phyloP scores from a whole-genome alignment of 2,797 vertebrate genomes.

The Erethizon dorsatum region DNA sequence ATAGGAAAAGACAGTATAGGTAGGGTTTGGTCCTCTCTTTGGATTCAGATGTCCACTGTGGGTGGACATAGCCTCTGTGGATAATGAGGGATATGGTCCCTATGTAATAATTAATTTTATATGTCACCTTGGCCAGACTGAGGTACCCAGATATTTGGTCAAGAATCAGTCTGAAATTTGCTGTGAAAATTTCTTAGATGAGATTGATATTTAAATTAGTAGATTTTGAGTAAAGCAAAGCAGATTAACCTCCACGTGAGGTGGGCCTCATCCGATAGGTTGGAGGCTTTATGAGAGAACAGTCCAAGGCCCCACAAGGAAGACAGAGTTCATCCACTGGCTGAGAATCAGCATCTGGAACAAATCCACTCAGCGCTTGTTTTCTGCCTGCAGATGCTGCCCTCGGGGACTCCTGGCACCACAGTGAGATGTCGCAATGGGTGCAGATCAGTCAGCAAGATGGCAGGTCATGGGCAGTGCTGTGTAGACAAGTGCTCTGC shows the following conservation, averaged over 20 bases:
- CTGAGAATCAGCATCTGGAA: background rate
- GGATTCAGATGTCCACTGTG: background rate
- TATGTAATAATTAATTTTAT: background rate
- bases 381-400: background rate
- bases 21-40: background rate
- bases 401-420: background rate
- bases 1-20: background rate
- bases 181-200: background rate
- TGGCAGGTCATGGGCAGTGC: background rate
- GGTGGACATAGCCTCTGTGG: background rate
- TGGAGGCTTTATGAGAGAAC: background rate
- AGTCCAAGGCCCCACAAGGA: background rate
- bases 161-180: background rate
- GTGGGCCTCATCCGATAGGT: background rate
- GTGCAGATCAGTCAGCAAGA: background rate
- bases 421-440: background rate
- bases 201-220: background rate
- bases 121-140: background rate
- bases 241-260: background rate
- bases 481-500: background rate
- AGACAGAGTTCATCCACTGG: background rate
- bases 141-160: background rate
- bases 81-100: background rate
- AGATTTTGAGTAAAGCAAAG: conserved; percentile 11
- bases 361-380: background rate